phyloP scores from a whole-genome alignment of 2,797 vertebrate genomes.

The Pipistrellus nathusii region DNA sequence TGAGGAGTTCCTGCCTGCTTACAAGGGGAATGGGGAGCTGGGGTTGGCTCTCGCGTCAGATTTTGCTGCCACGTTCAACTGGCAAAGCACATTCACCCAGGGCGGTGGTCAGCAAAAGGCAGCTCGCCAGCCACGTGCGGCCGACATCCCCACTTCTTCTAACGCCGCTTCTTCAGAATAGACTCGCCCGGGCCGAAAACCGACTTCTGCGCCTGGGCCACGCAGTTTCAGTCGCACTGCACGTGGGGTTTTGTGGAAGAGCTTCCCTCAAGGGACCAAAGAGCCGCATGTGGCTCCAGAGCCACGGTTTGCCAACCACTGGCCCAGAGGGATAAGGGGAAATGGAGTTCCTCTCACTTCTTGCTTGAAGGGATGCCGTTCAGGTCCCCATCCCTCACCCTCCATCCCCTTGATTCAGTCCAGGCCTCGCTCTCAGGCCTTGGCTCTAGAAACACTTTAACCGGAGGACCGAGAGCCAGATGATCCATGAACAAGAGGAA shows the following conservation, averaged over 20 bases:
- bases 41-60: background rate
- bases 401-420: background rate
- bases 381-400: background rate
- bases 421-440: background rate
- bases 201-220: too few species aligned
- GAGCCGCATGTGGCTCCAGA: too few species aligned
- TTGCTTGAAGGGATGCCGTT: background rate
- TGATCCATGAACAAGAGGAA: background rate
- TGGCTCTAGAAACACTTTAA: background rate
- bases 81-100: background rate
- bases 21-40: background rate
- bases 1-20: background rate
- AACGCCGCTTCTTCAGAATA: too few species aligned
- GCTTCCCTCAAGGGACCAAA: too few species aligned
- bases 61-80: background rate
- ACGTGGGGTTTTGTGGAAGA: too few species aligned
- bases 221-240: too few species aligned
- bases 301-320: too few species aligned
- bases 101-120: too few species aligned
- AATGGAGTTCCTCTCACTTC: background rate
- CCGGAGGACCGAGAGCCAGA: constrained; percentile 16
- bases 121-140: too few species aligned
- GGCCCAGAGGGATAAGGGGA: background rate
- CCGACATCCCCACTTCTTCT: too few species aligned
- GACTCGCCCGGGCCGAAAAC: too few species aligned